Evolutionary conservation across 2,113 vertebrate genomes (phyloP).

Genomic region (Mobula hypostoma): DNA sequence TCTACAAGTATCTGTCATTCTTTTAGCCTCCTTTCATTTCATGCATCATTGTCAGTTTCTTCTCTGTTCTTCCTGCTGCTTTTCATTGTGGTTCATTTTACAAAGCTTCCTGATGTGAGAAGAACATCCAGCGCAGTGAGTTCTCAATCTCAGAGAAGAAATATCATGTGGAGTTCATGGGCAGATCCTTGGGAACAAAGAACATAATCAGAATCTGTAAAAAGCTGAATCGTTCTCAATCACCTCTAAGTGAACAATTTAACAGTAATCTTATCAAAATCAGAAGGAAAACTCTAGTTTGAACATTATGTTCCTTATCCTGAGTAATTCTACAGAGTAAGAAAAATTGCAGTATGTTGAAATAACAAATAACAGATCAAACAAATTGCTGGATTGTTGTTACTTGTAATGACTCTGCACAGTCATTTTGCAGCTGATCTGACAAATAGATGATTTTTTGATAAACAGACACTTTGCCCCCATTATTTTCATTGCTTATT

Average conservation of each 20-base stretch:
- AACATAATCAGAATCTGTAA: neutral
- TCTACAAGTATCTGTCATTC: neutral
- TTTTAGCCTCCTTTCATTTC: neutral
- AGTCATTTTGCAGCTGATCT: neutral
- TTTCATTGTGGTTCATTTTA: neutral
- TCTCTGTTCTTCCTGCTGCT: neutral
- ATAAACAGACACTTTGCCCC: neutral
- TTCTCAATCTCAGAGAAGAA: constrained; percentile 4
- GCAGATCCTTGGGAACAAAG: neutral
- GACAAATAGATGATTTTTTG: neutral
- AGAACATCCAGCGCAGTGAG: neutral
- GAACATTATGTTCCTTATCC: neutral
- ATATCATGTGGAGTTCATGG: neutral
- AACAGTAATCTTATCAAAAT: neutral
- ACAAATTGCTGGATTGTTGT: neutral
- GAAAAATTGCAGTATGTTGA: neutral
- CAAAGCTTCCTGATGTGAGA: neutral
- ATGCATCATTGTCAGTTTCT: neutral
- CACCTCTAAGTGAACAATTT: neutral
- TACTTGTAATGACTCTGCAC: neutral
- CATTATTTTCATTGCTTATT: neutral
- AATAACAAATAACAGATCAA: neutral
- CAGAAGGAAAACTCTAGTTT: neutral
- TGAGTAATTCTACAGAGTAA: neutral
- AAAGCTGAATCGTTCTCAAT: neutral